phyloP scores from a whole-genome alignment of 2,888 invertebrate genomes.

The Coenonympha glycerion region DNA sequence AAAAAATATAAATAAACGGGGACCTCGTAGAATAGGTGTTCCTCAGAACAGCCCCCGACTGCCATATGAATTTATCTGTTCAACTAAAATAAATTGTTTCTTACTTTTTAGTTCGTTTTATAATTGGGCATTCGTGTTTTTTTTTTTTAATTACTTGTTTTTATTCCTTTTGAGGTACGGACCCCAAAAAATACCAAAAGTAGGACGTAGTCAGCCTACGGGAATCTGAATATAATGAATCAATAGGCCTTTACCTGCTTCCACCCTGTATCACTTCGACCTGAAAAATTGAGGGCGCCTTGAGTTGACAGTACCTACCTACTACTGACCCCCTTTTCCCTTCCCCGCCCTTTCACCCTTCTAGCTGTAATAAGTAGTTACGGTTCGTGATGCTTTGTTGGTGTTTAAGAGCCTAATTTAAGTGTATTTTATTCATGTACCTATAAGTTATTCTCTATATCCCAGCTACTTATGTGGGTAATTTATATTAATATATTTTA shows the following conservation, averaged over 20 bases:
- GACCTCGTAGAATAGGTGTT: too few relatives aligned
- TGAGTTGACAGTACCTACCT: too few relatives aligned
- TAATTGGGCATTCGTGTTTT: too few relatives aligned
- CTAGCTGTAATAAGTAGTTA: slow-evolving; percentile 23
- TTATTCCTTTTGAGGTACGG: too few relatives aligned
- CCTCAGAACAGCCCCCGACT: too few relatives aligned
- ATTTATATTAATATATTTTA: too few relatives aligned
- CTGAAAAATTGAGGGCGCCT: slow-evolving; percentile 27
- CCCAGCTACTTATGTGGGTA: not conserved
- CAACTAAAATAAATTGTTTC: too few relatives aligned
- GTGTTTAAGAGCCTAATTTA: not conserved
- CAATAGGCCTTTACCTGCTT: slow-evolving; percentile 17
- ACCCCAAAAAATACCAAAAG: not conserved
- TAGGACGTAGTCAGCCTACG: not conserved
- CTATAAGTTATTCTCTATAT: not conserved
- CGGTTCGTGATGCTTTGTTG: not conserved
- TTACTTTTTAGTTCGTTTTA: too few relatives aligned
- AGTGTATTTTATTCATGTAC: not conserved
- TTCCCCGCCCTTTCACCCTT: slow-evolving; percentile 22
- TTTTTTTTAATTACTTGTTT: too few relatives aligned
- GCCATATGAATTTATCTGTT: too few relatives aligned
- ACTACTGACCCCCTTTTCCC: too few relatives aligned
- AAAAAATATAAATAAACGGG: too few relatives aligned
- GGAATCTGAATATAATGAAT: slow-evolving; percentile 13
- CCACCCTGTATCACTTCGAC: slow-evolving; percentile 27